Base-by-base conservation (phyloP, 2,888 invertebrate species). In the Anticlea derivata region DNA sequence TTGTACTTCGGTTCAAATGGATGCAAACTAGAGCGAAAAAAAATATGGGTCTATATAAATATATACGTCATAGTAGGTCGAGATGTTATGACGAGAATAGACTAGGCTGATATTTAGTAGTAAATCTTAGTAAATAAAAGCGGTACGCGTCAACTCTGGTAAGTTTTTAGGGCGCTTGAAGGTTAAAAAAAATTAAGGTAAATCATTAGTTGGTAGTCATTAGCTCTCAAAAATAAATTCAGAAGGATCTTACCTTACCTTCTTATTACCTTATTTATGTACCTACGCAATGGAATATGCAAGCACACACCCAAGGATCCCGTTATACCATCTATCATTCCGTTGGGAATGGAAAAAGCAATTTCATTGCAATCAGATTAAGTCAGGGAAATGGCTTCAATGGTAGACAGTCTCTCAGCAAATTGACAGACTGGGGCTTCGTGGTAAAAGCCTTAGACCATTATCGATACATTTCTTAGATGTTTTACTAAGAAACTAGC, bases 241-340 rank as follows among this genome's bases (percentile, higher is more conserved):
- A n/a, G n/a, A n/a, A n/a, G n/a, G n/a, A n/a, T n/a, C n/a, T n/a
- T n/a, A n/a, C n/a, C n/a, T n/a, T n/a, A n/a, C n/a, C n/a, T n/a
- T n/a, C n/a, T n/a, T n/a, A n/a, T n/a, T n/a, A n/a, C n/a, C n/a
- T n/a, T n/a, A n/a, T n/a, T n/a, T n/a, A 53, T 53, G 30, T 26
- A 53, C 35, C 39, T 38, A 27, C 12, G 47, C 40, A 31, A 54
- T 43, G 41, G 34, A 52, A 54, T 61, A 50, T 55, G 52, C 55
- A 53, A 33, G 43, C 44, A 44, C 31, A 49, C 29, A 50, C 50
- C 46, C 30, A 26, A 51, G 46, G 46, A 13, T 54, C 31, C 55
- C 57, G 58, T 55, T 58, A 58, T 51, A 44, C 41, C 54, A 56
- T 61, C 57, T 51, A 55, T 55, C 55, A 51, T 49, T 40, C 50